Conservation (phyloP, 1,140 invertebrate genomes). For the Apocrypta bakeri region DNA sequence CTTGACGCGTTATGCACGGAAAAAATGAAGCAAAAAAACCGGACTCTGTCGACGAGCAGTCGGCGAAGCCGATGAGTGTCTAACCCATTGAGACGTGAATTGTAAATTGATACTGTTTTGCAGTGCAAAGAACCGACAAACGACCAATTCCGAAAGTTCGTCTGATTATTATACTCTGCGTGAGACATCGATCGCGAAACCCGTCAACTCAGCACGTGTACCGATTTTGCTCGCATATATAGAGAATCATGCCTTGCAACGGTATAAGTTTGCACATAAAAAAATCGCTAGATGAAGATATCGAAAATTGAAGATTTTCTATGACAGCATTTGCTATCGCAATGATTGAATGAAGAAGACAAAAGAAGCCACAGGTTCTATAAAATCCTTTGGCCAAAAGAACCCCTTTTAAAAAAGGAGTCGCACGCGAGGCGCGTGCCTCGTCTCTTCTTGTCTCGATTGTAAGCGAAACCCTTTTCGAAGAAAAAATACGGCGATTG, state of each 20-base stretch:
- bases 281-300: not conserved
- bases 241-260: not conserved
- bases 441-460: constrained; percentile 51
- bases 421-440: constrained; percentile 65
- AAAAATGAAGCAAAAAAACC: constrained; percentile 54
- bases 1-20: constrained; percentile 50
- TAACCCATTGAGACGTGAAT: constrained; percentile 66
- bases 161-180: constrained; percentile 16
- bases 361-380: constrained; percentile 1
- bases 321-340: too few species aligned
- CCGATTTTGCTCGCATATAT: not conserved
- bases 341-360: not conserved
- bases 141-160: constrained; percentile 43
- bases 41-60: constrained; percentile 53
- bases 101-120: constrained; percentile 70
- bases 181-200: constrained; percentile 48
- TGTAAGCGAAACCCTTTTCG: constrained; percentile 57
- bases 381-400: constrained; percentile 34
- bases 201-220: constrained; percentile 38
- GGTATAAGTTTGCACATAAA: not conserved
- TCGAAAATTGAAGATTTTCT: not conserved
- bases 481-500: constrained; percentile 63
- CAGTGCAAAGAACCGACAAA: constrained; percentile 55
- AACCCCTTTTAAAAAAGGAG: constrained; percentile 28
- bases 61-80: constrained; percentile 57